Conservation (phyloP, 1,140 invertebrate species). For the Oscheius sp. region DNA sequence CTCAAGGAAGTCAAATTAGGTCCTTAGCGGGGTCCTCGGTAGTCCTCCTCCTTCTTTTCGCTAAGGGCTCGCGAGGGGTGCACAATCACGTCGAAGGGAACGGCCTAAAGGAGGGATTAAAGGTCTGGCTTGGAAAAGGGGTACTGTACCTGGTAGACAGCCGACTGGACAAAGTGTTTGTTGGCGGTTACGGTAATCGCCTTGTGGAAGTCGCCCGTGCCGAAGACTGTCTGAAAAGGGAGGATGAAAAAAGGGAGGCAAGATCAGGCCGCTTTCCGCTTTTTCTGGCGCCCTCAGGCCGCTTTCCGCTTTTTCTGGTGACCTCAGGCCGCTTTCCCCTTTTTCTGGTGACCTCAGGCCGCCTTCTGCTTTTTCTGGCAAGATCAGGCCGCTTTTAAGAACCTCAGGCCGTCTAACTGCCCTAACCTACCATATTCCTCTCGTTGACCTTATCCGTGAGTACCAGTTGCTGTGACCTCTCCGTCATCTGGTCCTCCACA, state of each 20-base stretch:
- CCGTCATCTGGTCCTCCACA: neutral
- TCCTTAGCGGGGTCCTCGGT: constrained; percentile 4
- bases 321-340: too few species aligned
- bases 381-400: neutral
- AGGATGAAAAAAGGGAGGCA: neutral
- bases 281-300: too few species aligned
- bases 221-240: constrained; percentile 15
- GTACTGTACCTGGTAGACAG: constrained; percentile 3
- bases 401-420: too few species aligned
- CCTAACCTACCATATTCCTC: neutral
- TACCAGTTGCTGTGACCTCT: neutral
- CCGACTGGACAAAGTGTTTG: constrained; percentile 21
- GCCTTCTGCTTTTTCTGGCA: too few species aligned
- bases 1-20: too few species aligned
- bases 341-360: too few species aligned
- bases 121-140: neutral
- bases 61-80: constrained; percentile 15
- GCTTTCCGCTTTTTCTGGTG: too few species aligned
- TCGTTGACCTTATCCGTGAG: neutral
- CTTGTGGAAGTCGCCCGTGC: neutral
- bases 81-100: constrained; percentile 11
- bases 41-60: constrained; percentile 16
- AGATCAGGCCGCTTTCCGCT: too few species aligned
- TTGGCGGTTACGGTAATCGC: constrained; percentile 12
- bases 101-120: constrained; percentile 4